Evolutionary conservation across 1,140 invertebrate species (phyloP).

Genomic region (Thalassaphorura encarpata): DNA sequence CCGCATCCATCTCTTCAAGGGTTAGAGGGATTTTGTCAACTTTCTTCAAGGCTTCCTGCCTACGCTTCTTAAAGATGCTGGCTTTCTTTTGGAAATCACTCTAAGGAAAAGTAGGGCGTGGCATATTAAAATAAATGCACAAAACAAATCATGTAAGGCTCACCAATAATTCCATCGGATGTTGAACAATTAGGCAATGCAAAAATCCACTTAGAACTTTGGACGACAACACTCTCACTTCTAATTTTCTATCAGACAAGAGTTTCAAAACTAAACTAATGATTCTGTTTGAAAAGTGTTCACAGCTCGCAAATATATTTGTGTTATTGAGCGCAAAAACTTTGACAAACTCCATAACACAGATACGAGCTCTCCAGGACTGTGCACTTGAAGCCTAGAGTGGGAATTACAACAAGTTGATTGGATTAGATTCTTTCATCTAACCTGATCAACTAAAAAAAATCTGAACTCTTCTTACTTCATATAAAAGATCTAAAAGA

Average conservation of each 20-base stretch:
- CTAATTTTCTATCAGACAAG: constrained; percentile 57
- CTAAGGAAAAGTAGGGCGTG: constrained; percentile 37
- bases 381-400: constrained; percentile 11
- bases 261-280: constrained; percentile 51
- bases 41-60: constrained; percentile 1
- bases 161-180: constrained; percentile 47
- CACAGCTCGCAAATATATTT: constrained; percentile 39
- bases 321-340: constrained; percentile 43
- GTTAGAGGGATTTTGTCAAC: constrained; percentile 1
- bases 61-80: constrained; percentile 26
- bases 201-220: constrained; percentile 74
- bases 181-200: constrained; percentile 49
- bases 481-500: constrained; percentile 44
- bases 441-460: too few relatives aligned
- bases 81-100: constrained; percentile 43
- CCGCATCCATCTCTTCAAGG: constrained; percentile 35
- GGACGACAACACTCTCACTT: constrained; percentile 69
- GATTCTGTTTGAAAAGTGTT: constrained; percentile 46
- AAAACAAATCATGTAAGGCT: constrained; percentile 7
- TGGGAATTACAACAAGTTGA: constrained; percentile 23
- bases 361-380: constrained; percentile 30
- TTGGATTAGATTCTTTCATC: too few relatives aligned
- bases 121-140: not conserved
- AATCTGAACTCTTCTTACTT: too few relatives aligned
- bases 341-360: constrained; percentile 34